phyloP scores from a whole-genome alignment of 2,888 invertebrate species.

The Limenitis camilla region DNA sequence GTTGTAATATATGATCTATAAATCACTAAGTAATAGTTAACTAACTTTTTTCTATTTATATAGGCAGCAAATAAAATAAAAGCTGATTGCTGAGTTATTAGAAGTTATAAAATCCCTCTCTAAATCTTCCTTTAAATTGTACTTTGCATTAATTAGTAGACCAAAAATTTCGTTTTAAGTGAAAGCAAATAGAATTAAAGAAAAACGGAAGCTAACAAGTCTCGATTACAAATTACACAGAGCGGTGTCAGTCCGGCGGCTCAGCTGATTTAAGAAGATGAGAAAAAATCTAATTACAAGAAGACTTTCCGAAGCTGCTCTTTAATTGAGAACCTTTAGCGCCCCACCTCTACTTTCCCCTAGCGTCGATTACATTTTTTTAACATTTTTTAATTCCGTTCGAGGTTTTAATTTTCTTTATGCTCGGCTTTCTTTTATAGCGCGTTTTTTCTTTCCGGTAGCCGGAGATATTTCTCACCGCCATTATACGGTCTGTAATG shows the following conservation, averaged over 20 bases:
- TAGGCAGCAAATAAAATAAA: no score
- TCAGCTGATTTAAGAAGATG: constrained; percentile 67
- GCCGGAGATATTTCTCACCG: constrained; percentile 66
- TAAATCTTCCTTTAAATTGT: neutral
- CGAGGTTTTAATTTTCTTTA: constrained; percentile 72
- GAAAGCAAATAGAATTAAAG: constrained; percentile 54
- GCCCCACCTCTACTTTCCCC: constrained; percentile 50
- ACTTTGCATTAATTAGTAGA: constrained; percentile 6
- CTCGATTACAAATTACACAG: constrained; percentile 73
- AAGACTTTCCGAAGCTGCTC: constrained; percentile 60
- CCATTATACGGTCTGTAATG: constrained; percentile 71
- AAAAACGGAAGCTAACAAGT: constrained; percentile 64
- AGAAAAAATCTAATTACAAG: constrained; percentile 70
- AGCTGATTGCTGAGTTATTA: no score
- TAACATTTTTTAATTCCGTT: constrained; percentile 72
- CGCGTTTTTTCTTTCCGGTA: constrained; percentile 53
- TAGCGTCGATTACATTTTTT: constrained; percentile 73
- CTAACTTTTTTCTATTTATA: no score
- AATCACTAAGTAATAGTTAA: no score
- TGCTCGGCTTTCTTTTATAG: constrained; percentile 63
- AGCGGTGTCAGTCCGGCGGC: constrained; percentile 54
- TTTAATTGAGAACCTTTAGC: constrained; percentile 69
- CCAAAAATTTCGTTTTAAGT: neutral
- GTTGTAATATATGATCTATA: no score
- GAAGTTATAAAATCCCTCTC: neutral